Conservation (phyloP, 2,888 invertebrate species). For the Calliopum simillimum region DNA sequence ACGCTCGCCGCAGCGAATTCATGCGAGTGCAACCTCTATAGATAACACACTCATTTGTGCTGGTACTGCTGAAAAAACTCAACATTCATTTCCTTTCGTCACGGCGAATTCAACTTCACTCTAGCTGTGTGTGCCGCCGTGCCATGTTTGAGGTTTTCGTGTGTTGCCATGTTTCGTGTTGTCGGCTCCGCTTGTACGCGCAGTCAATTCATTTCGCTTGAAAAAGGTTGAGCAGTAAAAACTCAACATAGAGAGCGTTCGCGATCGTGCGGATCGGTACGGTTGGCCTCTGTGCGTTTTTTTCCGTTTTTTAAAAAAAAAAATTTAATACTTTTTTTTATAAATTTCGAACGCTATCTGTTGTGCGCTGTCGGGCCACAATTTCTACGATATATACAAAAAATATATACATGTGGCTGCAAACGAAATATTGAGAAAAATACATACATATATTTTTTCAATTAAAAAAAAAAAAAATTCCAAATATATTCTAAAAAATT, state of each 20-base stretch:
- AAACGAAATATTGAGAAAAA: no score
- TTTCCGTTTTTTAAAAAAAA: no score
- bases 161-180: slow-evolving; percentile 32
- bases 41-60: no score
- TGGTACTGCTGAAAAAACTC: no score
- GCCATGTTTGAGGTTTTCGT: slow-evolving; percentile 31
- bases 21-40: no score
- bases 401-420: no score
- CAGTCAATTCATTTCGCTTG: slow-evolving; percentile 60
- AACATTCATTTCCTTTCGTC: no score
- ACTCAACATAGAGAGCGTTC: slow-evolving; percentile 39
- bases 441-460: no score
- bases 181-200: slow-evolving; percentile 34
- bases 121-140: neutral
- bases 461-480: no score
- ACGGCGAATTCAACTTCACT: slow-evolving; percentile 16
- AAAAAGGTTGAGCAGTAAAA: slow-evolving; percentile 55
- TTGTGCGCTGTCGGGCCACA: neutral
- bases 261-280: slow-evolving; percentile 40
- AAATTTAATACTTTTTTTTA: no score
- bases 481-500: no score
- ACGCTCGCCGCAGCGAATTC: slow-evolving; percentile 1
- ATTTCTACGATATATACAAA: no score
- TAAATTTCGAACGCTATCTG: neutral
- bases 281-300: neutral